phyloP scores from a whole-genome alignment of 92 coral and sea anemone species.

The Zoanthus gigantus region DNA sequence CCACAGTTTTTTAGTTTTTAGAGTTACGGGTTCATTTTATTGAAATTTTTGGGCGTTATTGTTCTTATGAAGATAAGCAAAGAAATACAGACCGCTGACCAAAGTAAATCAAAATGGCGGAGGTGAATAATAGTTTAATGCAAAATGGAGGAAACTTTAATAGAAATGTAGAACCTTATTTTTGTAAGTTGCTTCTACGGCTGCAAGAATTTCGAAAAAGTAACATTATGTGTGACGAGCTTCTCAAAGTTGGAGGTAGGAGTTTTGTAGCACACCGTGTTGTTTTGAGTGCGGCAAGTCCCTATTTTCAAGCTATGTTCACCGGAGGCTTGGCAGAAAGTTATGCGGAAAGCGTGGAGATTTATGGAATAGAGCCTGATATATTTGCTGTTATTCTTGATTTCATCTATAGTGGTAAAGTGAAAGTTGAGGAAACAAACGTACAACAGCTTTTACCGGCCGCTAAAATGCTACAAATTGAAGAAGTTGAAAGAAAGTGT shows the following conservation, averaged over 20 bases:
- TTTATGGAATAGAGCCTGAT: constrained; percentile 78
- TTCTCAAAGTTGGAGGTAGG: constrained; percentile 68
- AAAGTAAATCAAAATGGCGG: neutral
- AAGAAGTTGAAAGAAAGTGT: constrained; percentile 78
- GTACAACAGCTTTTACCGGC: constrained; percentile 92
- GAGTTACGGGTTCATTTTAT: no score
- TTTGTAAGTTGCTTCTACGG: constrained; percentile 62
- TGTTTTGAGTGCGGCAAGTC: constrained; percentile 82
- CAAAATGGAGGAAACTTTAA: neutral
- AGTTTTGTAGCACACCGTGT: constrained; percentile 77
- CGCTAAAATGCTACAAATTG: constrained; percentile 93
- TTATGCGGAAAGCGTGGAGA: constrained; percentile 62
- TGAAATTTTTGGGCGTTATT: no score
- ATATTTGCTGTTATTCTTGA: constrained; percentile 77
- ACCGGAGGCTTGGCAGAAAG: constrained; percentile 91
- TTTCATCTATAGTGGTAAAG: constrained; percentile 88
- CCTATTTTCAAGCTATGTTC: constrained; percentile 87
- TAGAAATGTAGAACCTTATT: constrained; percentile 51
- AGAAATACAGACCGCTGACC: neutral
- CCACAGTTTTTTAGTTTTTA: no score
- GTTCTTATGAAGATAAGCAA: no score
- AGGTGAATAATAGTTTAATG: neutral
- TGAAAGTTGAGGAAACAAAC: constrained; percentile 77
- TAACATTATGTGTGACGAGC: constrained; percentile 83
- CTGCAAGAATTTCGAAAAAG: constrained; percentile 71